Evolutionary conservation across 2,797 vertebrate species (phyloP), one percentile per base, ranked within the genome.

Genomic region (Eremophila alpestris): DNA sequence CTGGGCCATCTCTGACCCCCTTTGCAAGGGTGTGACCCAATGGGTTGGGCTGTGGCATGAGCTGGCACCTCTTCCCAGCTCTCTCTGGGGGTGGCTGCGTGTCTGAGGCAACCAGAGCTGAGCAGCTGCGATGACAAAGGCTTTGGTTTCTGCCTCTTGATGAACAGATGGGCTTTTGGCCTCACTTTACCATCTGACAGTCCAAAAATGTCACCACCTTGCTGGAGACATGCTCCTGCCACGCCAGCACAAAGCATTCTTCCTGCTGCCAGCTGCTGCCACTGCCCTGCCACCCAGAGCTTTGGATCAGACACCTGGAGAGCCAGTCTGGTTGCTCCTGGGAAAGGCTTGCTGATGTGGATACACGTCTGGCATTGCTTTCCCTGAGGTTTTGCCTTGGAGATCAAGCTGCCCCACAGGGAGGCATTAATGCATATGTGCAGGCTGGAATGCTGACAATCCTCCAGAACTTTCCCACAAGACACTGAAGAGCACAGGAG

Each of bases 111-210:
- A 45, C 5, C 65, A 49, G 67, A 68, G 43, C 62, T 15, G 54
- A 56, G 59, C 45, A 22, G 48, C 4, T 79, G 51, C 55, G 38
- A 9, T n/a, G 32, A 5, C 4, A 13, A 65, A 68, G 41, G 58
- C 65, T 95, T 83, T 88, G 76, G 55, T 86, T 93, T 95, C 75
- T 83, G 76, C 34, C 36, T 89, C 48, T 19, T 40, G 30, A 49
- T 78, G 60, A 92, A 63, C 2, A 2, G 41, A 45, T 8, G 0
- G 24, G 65, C 55, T 69, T 92, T 65, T 78, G 84, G 60, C 84
- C 69, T 87, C 16, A 0, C 27, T 91, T 92, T 29, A 26, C 38
- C 22, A 45, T 30, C 48, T 63, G 62, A 22, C 40, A 24, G 40
- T 77, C 40, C 46, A 59, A 77, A 83, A 91, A 67, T 41, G 40